Evolutionary conservation across 1,140 invertebrate species (phyloP).

Genomic region (Musca domestica): DNA sequence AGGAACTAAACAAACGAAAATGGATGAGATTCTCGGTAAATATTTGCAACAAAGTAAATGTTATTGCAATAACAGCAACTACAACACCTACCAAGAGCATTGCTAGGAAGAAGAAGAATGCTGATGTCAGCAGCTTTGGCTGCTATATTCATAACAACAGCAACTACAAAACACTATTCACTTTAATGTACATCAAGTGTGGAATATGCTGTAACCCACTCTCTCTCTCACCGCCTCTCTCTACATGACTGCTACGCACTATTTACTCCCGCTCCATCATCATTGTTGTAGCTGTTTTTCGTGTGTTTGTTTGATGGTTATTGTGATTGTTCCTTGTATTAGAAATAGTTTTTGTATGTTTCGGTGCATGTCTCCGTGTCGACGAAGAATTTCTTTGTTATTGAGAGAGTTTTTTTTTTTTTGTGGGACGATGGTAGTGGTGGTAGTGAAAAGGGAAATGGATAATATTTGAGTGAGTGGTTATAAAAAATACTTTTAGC

Average conservation of each 20-base stretch:
- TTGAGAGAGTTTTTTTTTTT: too few species aligned
- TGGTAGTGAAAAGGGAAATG: too few species aligned
- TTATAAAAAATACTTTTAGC: neutral
- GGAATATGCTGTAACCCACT: neutral
- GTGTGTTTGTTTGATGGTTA: too few species aligned
- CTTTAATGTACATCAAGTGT: neutral
- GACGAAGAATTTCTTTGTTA: too few species aligned
- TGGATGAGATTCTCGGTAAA: slow-evolving; percentile 18
- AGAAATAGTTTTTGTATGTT: too few species aligned
- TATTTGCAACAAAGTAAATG: slow-evolving; percentile 3
- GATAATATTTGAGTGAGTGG: neutral
- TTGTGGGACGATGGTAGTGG: too few species aligned
- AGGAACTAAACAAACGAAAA: slow-evolving; percentile 18
- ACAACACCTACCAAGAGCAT: neutral
- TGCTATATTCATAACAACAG: neutral
- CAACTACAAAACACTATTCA: neutral
- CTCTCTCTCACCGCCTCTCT: too few species aligned
- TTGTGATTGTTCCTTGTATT: too few species aligned
- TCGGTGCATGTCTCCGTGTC: too few species aligned
- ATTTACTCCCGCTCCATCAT: too few species aligned
- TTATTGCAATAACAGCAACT: slow-evolving; percentile 1
- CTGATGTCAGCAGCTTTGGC: neutral
- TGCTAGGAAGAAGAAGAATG: neutral
- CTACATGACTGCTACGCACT: too few species aligned
- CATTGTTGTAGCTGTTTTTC: too few species aligned